phyloP scores from a whole-genome alignment of 37 sponge, comb jelly and placozoan genomes.

The Tethya wilhelma region DNA sequence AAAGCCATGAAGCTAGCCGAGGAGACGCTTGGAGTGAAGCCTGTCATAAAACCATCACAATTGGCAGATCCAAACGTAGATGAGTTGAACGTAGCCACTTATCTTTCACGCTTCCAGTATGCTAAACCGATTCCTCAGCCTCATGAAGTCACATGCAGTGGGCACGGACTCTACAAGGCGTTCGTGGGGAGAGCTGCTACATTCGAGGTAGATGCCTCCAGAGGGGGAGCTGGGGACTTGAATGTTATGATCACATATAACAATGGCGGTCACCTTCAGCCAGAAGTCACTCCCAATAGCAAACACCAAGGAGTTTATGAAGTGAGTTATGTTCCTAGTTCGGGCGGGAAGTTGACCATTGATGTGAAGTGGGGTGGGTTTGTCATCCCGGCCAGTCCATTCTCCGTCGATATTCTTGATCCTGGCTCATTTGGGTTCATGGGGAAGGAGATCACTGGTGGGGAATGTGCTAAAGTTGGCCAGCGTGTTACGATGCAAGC shows the following conservation, averaged over 20 bases:
- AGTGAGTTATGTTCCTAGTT: conserved; percentile 62
- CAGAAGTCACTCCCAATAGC: conserved; percentile 9
- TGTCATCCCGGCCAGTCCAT: conserved; percentile 68
- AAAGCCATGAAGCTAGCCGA: conserved; percentile 73
- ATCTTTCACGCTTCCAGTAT: conserved; percentile 70
- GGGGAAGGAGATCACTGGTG: conserved; percentile 49
- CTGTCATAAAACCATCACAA: conserved; percentile 57
- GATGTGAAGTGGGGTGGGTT: conserved; percentile 66
- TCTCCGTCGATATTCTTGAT: conserved; percentile 56
- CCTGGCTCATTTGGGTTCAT: conserved; percentile 45
- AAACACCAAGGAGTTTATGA: conserved; percentile 38
- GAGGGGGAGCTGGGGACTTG: conserved; percentile 63
- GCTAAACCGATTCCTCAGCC: conserved; percentile 63
- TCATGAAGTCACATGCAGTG: conserved; percentile 35
- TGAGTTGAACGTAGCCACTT: conserved; percentile 78
- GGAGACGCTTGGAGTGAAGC: conserved; percentile 63
- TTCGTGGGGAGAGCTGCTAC: conserved; percentile 53
- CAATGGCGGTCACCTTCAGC: conserved; percentile 11
- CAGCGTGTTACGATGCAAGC: conserved; percentile 42
- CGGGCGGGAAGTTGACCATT: conserved; percentile 51
- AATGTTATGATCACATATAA: conserved; percentile 37
- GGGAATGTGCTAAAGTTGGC: conserved; percentile 50
- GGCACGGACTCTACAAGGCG: conserved; percentile 60
- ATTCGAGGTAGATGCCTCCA: conserved; percentile 71
- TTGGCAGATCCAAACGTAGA: conserved; percentile 87